Evolutionary conservation across 2,113 vertebrate species (phyloP).

Genomic region (Camelus dromedarius): DNA sequence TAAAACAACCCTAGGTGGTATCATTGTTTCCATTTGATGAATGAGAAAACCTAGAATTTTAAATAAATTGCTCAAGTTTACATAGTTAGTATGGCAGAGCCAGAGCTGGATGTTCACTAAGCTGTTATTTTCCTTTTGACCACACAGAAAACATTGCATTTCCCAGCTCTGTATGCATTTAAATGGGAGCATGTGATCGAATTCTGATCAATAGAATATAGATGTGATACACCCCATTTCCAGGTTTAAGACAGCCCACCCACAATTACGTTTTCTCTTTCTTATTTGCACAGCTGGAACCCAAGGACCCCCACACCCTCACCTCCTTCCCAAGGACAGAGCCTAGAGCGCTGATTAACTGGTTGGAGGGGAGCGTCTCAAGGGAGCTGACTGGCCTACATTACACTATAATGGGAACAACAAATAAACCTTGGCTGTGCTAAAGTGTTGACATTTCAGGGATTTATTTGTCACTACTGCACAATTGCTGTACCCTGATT

Average conservation of each 20-base stretch:
- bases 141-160: not conserved
- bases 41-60: not conserved
- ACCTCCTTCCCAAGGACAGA: not conserved
- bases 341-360: not conserved
- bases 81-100: not conserved
- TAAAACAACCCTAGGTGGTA: not conserved
- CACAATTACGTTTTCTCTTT: not conserved
- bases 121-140: not conserved
- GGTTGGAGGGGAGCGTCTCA: not conserved
- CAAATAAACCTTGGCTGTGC: not conserved
- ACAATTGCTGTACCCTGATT: not conserved
- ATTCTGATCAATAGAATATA: not conserved
- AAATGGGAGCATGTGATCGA: not conserved
- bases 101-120: not conserved
- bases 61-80: not conserved
- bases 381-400: not conserved
- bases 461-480: not conserved
- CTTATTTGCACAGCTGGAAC: not conserved
- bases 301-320: not conserved
- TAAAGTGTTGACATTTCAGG: not conserved
- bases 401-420: not conserved
- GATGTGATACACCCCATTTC: not conserved
- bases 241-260: conserved; percentile 10
- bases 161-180: not conserved
- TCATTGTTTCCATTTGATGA: not conserved